Percentiles rank a stretch among this genome's conserved stretches.
Evolutionary conservation across 2,113 vertebrate genomes (phyloP).

Genomic region (Lonchura striata): DNA sequence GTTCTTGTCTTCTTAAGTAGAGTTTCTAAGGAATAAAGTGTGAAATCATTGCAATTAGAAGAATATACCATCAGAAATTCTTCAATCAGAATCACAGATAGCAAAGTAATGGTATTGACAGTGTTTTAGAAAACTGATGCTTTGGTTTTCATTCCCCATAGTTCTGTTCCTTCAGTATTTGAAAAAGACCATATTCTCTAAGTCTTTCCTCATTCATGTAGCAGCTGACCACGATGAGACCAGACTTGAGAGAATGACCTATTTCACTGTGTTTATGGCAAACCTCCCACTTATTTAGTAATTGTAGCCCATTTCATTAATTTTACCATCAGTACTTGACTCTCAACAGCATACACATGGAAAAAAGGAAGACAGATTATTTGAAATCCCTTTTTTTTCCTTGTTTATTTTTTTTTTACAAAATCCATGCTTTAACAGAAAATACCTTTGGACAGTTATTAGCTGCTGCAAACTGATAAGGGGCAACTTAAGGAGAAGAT

Average conservation of each 20-base stretch:
- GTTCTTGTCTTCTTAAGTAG: not conserved
- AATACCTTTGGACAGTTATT: not conserved
- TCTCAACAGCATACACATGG: not conserved
- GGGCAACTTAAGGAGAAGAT: not conserved
- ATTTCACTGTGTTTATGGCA: not conserved
- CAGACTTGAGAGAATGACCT: not conserved
- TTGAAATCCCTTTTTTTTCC: not conserved
- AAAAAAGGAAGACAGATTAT: not conserved
- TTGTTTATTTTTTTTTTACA: not conserved
- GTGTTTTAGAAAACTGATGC: not conserved
- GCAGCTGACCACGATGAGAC: not conserved
- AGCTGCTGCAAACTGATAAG: not conserved
- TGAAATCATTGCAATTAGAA: not conserved
- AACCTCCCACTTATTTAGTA: not conserved
- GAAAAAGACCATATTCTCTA: not conserved
- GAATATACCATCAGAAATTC: not conserved
- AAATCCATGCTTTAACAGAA: not conserved
- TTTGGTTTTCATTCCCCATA: not conserved
- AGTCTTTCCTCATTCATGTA: not conserved
- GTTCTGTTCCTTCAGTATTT: not conserved
- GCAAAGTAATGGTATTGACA: not conserved
- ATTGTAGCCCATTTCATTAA: not conserved
- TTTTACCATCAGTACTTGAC: not conserved
- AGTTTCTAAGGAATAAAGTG: not conserved
- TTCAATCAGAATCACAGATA: not conserved